A percentile compares a stretch with the other conserved stretches of the same genome.
Evolutionary conservation across 2,113 vertebrate species (phyloP).

Genomic region (Otus sunia): DNA sequence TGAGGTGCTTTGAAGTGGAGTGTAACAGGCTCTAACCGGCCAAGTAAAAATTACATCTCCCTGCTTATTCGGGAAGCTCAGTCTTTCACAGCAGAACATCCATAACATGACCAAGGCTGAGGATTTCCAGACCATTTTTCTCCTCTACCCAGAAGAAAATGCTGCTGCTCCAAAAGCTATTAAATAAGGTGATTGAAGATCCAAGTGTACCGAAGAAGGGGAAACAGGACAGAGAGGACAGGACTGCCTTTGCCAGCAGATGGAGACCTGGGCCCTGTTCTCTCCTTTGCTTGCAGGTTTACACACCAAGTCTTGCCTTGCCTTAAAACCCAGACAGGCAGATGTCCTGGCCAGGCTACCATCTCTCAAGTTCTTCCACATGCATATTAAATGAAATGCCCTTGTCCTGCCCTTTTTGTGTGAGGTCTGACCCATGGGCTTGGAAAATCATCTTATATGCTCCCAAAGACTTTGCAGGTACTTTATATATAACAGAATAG

Average conservation of each 20-base stretch:
- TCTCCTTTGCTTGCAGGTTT: not conserved
- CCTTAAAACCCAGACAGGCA: not conserved
- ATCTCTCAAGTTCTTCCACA: not conserved
- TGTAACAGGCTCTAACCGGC: not conserved
- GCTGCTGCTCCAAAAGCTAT: not conserved
- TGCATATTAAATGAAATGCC: not conserved
- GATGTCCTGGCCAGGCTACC: not conserved
- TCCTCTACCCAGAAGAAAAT: not conserved
- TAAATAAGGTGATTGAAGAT: not conserved
- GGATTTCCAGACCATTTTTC: not conserved
- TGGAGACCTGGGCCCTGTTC: not conserved
- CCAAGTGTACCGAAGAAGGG: not conserved
- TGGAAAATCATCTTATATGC: not conserved
- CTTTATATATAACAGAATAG: not conserved
- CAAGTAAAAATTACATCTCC: not conserved
- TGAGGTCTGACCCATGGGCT: not conserved
- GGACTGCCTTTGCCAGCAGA: not conserved
- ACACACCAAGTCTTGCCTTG: not conserved
- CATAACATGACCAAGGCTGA: not conserved
- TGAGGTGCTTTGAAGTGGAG: not conserved
- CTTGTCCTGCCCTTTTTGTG: not conserved
- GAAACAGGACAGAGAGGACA: not conserved
- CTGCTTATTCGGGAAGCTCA: not conserved
- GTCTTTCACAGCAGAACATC: not conserved
- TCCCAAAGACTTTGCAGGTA: not conserved